Percentiles rank a stretch among this genome's conserved stretches.
Conservation (phyloP, 2,113 vertebrate species). For the Numida meleagris region DNA sequence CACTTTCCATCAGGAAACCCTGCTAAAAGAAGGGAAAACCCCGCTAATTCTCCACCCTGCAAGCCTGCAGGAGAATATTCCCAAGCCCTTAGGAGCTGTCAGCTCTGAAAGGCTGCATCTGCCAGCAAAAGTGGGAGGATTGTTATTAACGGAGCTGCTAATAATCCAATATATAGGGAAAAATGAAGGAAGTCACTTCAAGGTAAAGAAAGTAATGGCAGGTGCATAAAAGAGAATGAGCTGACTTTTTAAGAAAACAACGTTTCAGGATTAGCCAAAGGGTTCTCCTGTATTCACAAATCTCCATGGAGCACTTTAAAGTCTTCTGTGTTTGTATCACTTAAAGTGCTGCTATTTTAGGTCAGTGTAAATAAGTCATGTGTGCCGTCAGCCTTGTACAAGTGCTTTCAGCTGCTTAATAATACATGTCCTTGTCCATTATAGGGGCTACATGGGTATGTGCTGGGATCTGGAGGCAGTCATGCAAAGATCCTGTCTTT, state of each 20-base stretch:
- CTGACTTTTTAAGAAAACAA: constrained; percentile 41
- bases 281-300: constrained; percentile 64
- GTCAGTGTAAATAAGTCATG: constrained; percentile 79
- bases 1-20: background rate
- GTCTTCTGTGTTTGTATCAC: constrained; percentile 76
- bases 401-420: constrained; percentile 80
- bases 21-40: constrained; percentile 28
- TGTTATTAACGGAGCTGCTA: constrained; percentile 1
- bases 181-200: constrained; percentile 38
- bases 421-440: constrained; percentile 84
- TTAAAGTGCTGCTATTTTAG: constrained; percentile 81
- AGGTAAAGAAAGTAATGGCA: constrained; percentile 38
- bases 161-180: constrained; percentile 28
- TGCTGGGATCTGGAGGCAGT: constrained; percentile 66
- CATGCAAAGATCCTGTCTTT: constrained; percentile 64
- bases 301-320: constrained; percentile 74
- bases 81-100: constrained; percentile 18
- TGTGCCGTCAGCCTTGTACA: constrained; percentile 73
- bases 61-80: background rate
- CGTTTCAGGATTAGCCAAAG: constrained; percentile 63
- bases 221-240: constrained; percentile 36
- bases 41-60: background rate
- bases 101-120: constrained; percentile 9
- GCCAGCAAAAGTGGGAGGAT: constrained; percentile 34
- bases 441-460: constrained; percentile 72